phyloP scores from a whole-genome alignment of 2,797 vertebrate genomes.

The Channa striata region DNA sequence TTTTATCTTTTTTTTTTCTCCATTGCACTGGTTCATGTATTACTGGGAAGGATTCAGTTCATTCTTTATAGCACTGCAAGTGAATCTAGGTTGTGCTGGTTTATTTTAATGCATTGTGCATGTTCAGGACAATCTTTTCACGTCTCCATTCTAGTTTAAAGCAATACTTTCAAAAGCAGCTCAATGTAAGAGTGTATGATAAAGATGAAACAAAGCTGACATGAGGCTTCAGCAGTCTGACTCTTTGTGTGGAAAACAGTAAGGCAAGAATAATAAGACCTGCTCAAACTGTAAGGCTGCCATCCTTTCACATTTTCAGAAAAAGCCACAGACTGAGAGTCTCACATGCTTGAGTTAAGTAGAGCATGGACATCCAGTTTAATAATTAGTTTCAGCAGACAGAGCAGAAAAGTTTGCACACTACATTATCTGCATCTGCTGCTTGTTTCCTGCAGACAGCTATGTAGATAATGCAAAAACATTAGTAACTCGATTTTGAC shows the following conservation, averaged over 20 bases:
- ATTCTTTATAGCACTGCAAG: no score
- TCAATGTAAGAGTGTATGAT: background rate
- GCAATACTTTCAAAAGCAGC: background rate
- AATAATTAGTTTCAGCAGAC: background rate
- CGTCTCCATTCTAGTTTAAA: background rate
- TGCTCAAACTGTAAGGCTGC: background rate
- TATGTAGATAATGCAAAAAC: background rate
- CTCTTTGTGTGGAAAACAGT: background rate
- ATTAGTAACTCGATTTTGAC: background rate
- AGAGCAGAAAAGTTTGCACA: background rate
- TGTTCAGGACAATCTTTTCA: background rate
- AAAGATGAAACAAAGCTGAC: background rate
- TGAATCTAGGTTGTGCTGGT: no score
- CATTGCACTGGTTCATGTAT: no score
- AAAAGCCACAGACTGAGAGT: background rate
- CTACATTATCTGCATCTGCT: background rate
- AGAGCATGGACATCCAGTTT: background rate
- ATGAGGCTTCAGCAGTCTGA: background rate
- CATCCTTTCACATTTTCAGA: background rate
- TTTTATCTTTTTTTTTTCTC: no score
- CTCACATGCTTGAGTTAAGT: background rate
- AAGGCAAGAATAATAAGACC: background rate
- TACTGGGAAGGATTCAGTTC: no score
- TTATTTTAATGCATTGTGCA: no score
- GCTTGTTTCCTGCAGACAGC: constrained; percentile 5